phyloP scores from a whole-genome alignment of 2,113 vertebrate genomes.

The Oncorhynchus kisutch region DNA sequence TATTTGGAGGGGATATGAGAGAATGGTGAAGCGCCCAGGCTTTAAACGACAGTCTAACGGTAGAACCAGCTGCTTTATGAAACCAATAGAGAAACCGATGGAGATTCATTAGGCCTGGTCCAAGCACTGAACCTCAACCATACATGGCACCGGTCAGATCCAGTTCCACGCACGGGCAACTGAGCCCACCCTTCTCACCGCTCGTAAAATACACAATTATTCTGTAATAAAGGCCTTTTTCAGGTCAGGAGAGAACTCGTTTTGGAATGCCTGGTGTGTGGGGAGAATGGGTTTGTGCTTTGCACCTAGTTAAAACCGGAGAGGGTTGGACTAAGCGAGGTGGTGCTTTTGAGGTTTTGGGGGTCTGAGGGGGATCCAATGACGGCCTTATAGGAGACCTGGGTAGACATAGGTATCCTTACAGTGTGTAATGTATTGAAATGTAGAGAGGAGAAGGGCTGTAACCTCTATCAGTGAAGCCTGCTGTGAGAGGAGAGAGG shows the following conservation, averaged over 20 bases:
- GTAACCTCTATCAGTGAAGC: too few relatives aligned
- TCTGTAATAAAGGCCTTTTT: slow-evolving; percentile 24
- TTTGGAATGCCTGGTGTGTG: slow-evolving; percentile 11
- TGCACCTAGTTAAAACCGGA: slow-evolving; percentile 63
- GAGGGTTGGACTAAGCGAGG: slow-evolving; percentile 18
- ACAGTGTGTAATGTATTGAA: too few relatives aligned
- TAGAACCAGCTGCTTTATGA: slow-evolving; percentile 39
- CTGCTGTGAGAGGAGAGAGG: too few relatives aligned
- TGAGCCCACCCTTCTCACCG: slow-evolving; percentile 14
- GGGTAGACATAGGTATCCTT: too few relatives aligned
- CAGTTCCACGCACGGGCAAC: slow-evolving; percentile 31
- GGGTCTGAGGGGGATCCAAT: too few relatives aligned
- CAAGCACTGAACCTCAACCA: slow-evolving; percentile 34
- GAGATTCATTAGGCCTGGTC: slow-evolving; percentile 49
- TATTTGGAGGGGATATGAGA: background rate
- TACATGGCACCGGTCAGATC: slow-evolving; percentile 22
- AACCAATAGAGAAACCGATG: slow-evolving; percentile 46
- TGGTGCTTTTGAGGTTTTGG: slow-evolving; percentile 1
- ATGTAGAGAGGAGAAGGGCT: too few relatives aligned
- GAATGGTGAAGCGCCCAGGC: background rate
- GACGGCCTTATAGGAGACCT: too few relatives aligned
- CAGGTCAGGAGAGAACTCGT: slow-evolving; percentile 34
- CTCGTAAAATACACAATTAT: slow-evolving; percentile 51
- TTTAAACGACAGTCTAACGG: background rate
- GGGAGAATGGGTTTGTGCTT: slow-evolving; percentile 51